phyloP scores from a whole-genome alignment of 2,888 invertebrate genomes.

The Tipula confusa region DNA sequence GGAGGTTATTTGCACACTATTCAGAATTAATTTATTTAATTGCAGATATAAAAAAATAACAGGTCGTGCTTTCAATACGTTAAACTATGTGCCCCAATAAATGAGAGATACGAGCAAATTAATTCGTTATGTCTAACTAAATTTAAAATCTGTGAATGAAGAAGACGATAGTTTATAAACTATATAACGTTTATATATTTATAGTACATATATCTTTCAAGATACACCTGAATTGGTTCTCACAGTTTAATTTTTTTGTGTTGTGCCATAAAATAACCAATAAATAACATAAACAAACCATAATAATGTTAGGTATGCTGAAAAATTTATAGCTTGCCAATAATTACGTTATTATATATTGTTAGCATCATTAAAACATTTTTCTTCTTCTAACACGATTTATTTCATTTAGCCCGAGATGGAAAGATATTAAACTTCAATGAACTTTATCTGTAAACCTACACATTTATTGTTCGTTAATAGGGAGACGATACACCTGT shows the following conservation, averaged over 20 bases:
- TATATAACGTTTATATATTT: background rate
- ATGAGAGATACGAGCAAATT: background rate
- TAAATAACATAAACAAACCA: constrained; percentile 7
- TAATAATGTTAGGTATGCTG: background rate
- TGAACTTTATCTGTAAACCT: background rate
- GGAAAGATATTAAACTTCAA: background rate
- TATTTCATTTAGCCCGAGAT: background rate
- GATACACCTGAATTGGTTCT: background rate
- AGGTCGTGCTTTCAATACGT: background rate
- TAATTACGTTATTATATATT: background rate
- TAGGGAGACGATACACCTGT: background rate
- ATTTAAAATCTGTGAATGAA: background rate
- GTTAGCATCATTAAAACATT: background rate
- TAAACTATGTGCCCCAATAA: background rate
- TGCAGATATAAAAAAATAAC: background rate
- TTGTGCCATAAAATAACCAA: background rate
- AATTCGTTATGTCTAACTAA: background rate
- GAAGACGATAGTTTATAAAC: background rate
- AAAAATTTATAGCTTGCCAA: background rate
- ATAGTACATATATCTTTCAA: background rate
- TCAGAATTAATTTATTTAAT: background rate
- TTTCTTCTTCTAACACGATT: background rate
- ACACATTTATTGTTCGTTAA: too few relatives aligned
- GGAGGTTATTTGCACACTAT: background rate
- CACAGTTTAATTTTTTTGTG: too few relatives aligned